phyloP scores from a whole-genome alignment of 1,140 invertebrate species.

The Pseudomyrmex dendroicus region DNA sequence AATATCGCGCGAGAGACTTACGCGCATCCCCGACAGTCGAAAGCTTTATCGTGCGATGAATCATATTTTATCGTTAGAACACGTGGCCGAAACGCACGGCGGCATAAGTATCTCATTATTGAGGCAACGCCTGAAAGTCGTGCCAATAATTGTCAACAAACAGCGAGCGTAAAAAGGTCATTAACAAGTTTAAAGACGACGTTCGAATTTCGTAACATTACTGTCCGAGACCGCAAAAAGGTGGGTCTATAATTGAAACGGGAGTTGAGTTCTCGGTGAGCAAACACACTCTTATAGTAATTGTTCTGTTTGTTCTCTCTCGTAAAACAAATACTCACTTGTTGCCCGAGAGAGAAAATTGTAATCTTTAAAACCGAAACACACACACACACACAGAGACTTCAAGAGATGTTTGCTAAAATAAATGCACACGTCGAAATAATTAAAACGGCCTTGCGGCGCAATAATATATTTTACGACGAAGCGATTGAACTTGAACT shows the following conservation, averaged over 20 bases:
- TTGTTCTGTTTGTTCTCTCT: too few species aligned
- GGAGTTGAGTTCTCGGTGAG: too few species aligned
- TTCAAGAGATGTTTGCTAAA: too few species aligned
- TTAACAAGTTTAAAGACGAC: conserved; percentile 7
- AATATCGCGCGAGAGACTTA: neutral
- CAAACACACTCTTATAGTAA: too few species aligned
- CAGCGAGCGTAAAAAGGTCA: neutral
- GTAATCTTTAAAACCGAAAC: too few species aligned
- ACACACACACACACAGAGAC: too few species aligned
- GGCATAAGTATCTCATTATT: neutral
- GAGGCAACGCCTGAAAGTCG: neutral
- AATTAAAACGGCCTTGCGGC: neutral
- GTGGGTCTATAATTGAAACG: too few species aligned
- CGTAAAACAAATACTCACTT: too few species aligned
- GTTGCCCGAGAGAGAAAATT: too few species aligned
- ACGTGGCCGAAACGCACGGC: neutral
- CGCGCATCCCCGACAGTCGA: neutral
- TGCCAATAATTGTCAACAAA: conserved; percentile 1
- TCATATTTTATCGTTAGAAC: conserved; percentile 34
- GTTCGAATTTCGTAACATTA: too few species aligned
- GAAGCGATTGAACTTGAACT: neutral
- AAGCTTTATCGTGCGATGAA: conserved; percentile 49
- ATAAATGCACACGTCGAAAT: too few species aligned
- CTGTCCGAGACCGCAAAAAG: too few species aligned
- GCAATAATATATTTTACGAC: neutral